Evolutionary conservation across 1,140 invertebrate species (phyloP), one percentile per base, ranked within the genome.

Genomic region (Scaptomyza montana): DNA sequence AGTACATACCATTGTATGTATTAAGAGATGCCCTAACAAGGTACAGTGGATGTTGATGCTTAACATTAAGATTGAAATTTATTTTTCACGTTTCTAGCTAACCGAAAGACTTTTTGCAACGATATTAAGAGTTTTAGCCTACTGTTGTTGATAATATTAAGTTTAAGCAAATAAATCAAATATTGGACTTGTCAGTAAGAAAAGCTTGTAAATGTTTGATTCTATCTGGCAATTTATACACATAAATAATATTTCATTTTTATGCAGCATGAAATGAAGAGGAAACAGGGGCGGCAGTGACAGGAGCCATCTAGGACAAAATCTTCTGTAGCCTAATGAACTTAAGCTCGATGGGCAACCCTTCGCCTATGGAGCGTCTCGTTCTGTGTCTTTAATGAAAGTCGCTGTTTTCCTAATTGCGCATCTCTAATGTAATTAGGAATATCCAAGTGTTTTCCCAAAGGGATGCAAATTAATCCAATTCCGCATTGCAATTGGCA

Each of bases 351-450:
- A 39, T n/a, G 19, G 36, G 61, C 53, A 73, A 74, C 80, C 79
- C 64, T 81, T 78, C 8, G 51, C 3, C 25, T n/a, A 9, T 12
- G 36, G 46, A 33, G 3, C 57, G 36, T 41, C 45, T 39, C 43
- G 46, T 54, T 65, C 54, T 3, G 5, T 7, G 25, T 7, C 43
- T 51, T 65, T 53, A 30, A 57, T 60, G 7, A 33, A 41, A 67
- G 12, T 65, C 30, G 30, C 57, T 50, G 50, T 61, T 13, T 46
- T 25, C 73, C 65, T 78, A 82, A 89, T 77, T 87, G 71, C 82
- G 82, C 82, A 86, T 86, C 82, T 69, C 65, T 87, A 87, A 81
- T 87, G 75, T 87, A 87, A 87, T 89, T 80, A 79, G 69, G 53
- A 10, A 13, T 13, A 16, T 60, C n/a, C 16, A 61, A 59, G 13